Evolutionary conservation across 2,113 vertebrate species (phyloP).

Genomic region (Struthidea cinerea): DNA sequence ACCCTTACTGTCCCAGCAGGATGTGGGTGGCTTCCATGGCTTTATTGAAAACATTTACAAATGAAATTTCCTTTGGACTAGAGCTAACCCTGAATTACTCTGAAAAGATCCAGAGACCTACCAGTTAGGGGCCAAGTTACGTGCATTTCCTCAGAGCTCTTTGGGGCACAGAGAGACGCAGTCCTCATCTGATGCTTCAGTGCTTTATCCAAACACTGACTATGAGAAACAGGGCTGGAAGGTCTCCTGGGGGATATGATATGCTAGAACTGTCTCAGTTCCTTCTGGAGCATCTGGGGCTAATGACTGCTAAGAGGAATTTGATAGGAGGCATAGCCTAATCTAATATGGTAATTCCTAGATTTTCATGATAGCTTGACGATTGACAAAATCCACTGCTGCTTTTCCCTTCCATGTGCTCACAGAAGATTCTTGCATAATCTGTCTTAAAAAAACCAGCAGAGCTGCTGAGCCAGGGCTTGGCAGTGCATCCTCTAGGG

Average conservation of each 20-base stretch:
- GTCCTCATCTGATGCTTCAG: not conserved
- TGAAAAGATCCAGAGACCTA: conserved; percentile 15
- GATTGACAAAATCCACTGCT: conserved; percentile 28
- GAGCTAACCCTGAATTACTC: not conserved
- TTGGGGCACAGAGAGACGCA: not conserved
- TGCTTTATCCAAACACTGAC: not conserved
- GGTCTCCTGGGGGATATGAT: not conserved
- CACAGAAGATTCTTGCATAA: not conserved
- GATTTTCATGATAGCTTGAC: not conserved
- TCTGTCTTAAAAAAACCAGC: not conserved
- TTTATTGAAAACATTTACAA: conserved; percentile 1
- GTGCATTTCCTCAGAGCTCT: not conserved
- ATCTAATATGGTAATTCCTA: conserved; percentile 34
- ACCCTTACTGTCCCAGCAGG: not conserved
- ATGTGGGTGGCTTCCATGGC: not conserved
- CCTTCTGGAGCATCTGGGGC: conserved; percentile 17
- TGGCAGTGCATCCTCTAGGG: not conserved
- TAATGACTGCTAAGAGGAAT: not conserved
- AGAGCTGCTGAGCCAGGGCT: not conserved
- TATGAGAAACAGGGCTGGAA: not conserved
- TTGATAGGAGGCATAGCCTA: conserved; percentile 6
- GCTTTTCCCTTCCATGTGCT: not conserved
- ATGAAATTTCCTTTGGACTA: not conserved
- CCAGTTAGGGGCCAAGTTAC: not conserved
- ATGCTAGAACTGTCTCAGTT: not conserved